Conservation (phyloP, 2,888 invertebrate genomes). For the Erebia aethiops region DNA sequence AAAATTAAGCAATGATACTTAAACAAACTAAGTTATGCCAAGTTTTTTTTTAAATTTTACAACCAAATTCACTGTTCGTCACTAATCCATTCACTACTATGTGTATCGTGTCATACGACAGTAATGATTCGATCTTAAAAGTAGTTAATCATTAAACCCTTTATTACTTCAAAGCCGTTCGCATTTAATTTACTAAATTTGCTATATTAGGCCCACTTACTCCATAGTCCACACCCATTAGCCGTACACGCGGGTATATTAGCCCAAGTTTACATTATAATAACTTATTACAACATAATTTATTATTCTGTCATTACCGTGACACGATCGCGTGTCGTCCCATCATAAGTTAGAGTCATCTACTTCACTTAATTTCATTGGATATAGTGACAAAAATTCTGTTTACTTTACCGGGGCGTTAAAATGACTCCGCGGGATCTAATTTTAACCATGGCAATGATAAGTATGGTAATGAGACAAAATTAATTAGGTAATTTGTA, state of each 20-base stretch:
- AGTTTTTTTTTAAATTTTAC: background rate
- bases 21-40: no score
- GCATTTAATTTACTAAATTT: conserved; percentile 70
- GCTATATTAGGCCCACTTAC: conserved; percentile 66
- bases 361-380: conserved; percentile 75
- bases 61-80: background rate
- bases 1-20: no score
- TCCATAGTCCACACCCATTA: conserved; percentile 57
- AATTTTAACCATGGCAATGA: conserved; percentile 54
- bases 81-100: conserved; percentile 8
- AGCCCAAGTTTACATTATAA: conserved; percentile 73
- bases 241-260: conserved; percentile 52
- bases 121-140: conserved; percentile 37
- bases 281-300: conserved; percentile 81
- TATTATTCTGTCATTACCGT: conserved; percentile 81
- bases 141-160: conserved; percentile 58
- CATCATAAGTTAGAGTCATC: conserved; percentile 76
- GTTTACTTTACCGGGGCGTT: conserved; percentile 68
- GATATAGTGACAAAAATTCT: conserved; percentile 81
- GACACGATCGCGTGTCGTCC: conserved; percentile 73
- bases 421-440: conserved; percentile 64
- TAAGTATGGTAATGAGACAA: conserved; percentile 65
- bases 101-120: conserved; percentile 30
- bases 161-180: conserved; percentile 56
- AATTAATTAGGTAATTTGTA: conserved; percentile 64